Conservation (phyloP, 2,888 invertebrate species). For the Eulithis testata region DNA sequence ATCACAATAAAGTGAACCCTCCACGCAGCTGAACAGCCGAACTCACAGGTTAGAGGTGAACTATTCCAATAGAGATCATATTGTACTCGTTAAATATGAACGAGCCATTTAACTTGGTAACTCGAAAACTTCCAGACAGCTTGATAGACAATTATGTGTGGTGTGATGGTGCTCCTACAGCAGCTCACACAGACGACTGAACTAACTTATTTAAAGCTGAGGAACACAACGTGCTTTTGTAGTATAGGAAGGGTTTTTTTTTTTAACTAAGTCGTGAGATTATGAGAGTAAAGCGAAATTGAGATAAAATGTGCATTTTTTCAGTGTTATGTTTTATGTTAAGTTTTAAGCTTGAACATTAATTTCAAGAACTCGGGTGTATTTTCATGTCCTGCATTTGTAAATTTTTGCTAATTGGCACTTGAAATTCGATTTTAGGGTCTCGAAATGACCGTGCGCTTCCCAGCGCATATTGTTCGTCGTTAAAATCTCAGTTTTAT, state of each 20-base stretch:
- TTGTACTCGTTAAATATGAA: conserved; percentile 23
- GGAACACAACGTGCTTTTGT: not conserved
- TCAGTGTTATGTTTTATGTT: too few relatives aligned
- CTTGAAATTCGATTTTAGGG: not conserved
- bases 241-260: too few relatives aligned
- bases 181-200: too few relatives aligned
- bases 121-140: conserved; percentile 16
- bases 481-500: conserved; percentile 23
- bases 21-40: not conserved
- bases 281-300: too few relatives aligned
- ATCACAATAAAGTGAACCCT: not conserved
- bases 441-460: conserved; percentile 1
- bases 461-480: not conserved
- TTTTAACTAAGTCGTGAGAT: too few relatives aligned
- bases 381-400: not conserved
- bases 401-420: not conserved
- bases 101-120: conserved; percentile 20
- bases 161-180: not conserved
- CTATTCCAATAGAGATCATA: conserved; percentile 25
- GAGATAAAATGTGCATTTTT: too few relatives aligned
- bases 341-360: too few relatives aligned
- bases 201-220: not conserved
- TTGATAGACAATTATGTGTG: conserved; percentile 21
- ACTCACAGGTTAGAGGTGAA: not conserved
- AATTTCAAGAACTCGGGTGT: not conserved